A percentile compares a stretch with the other conserved stretches of the same genome.
Conservation (phyloP, 2,113 vertebrate species). For the Morone chrysops region DNA sequence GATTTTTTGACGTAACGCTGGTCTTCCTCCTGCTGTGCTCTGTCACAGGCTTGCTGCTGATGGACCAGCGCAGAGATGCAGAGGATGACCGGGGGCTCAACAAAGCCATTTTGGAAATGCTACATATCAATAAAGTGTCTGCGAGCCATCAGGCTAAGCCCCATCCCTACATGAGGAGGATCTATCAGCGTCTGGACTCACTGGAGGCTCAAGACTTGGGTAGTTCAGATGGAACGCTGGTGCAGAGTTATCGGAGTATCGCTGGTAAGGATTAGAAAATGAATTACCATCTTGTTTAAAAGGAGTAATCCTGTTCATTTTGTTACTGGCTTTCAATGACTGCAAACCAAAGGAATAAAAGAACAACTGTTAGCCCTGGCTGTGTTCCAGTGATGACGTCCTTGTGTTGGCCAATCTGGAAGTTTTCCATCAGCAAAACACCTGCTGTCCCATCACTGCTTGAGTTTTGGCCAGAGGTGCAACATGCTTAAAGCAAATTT, state of each 20-base stretch:
- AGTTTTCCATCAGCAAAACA: neutral
- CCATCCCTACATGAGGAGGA: slow-evolving; percentile 83
- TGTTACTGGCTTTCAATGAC: neutral
- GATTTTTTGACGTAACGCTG: neutral
- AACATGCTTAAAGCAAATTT: neutral
- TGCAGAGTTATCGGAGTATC: slow-evolving; percentile 81
- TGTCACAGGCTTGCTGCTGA: slow-evolving; percentile 25
- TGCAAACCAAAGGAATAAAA: neutral
- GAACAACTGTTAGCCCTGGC: neutral
- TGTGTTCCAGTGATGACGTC: neutral
- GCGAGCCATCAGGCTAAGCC: slow-evolving; percentile 72
- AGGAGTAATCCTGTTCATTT: neutral
- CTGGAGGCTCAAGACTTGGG: slow-evolving; percentile 65
- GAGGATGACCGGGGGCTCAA: slow-evolving; percentile 51
- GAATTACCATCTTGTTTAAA: neutral
- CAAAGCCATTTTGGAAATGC: slow-evolving; percentile 84
- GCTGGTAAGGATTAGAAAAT: slow-evolving; percentile 60
- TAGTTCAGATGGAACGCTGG: slow-evolving; percentile 77
- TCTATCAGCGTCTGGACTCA: slow-evolving; percentile 74
- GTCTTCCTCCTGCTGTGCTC: slow-evolving; percentile 41
- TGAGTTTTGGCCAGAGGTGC: neutral
- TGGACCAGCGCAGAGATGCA: slow-evolving; percentile 18
- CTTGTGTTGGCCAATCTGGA: neutral
- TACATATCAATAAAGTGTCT: slow-evolving; percentile 82
- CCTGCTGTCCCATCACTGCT: neutral